Percentiles rank a stretch among this genome's conserved stretches.
phyloP scores from a whole-genome alignment of 2,888 invertebrate species.

The Pocota personata region DNA sequence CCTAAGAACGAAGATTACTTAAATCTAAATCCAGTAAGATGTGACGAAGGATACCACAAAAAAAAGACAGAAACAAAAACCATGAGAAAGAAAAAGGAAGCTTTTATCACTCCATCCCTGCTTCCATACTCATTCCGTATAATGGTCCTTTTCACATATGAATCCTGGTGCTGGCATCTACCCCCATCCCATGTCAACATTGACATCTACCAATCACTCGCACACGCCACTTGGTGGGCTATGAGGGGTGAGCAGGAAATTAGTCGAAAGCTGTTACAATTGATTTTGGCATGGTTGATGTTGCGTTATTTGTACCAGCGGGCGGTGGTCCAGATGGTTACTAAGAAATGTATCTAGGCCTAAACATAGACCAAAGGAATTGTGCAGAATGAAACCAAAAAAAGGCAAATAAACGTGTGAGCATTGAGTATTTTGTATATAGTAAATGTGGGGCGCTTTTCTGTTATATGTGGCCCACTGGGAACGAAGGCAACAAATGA shows the following conservation, averaged over 20 bases:
- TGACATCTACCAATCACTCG: slow-evolving; percentile 51
- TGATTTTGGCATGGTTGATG: slow-evolving; percentile 54
- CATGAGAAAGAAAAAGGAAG: neutral
- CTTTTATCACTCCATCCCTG: slow-evolving; percentile 18
- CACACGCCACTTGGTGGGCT: slow-evolving; percentile 27
- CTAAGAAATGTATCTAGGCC: slow-evolving; percentile 15
- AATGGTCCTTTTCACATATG: slow-evolving; percentile 23
- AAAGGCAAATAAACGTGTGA: slow-evolving; percentile 8
- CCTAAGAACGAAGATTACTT: slow-evolving; percentile 8
- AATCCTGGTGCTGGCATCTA: slow-evolving; percentile 2
- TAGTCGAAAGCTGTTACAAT: slow-evolving; percentile 64
- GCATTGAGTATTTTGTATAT: slow-evolving; percentile 15
- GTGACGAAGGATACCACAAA: slow-evolving; percentile 32
- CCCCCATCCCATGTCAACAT: slow-evolving; percentile 40
- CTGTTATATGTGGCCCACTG: neutral
- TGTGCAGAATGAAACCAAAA: slow-evolving; percentile 3
- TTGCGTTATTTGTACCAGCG: slow-evolving; percentile 45
- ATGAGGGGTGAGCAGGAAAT: slow-evolving; percentile 44
- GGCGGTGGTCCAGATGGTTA: slow-evolving; percentile 11
- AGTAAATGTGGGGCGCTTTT: neutral
- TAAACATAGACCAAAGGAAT: neutral
- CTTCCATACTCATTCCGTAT: neutral
- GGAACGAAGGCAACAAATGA: slow-evolving; percentile 33
- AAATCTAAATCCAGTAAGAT: slow-evolving; percentile 20
- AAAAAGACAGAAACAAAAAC: neutral